phyloP scores from a whole-genome alignment of 2,113 vertebrate species.

The Coreoperca whiteheadi region DNA sequence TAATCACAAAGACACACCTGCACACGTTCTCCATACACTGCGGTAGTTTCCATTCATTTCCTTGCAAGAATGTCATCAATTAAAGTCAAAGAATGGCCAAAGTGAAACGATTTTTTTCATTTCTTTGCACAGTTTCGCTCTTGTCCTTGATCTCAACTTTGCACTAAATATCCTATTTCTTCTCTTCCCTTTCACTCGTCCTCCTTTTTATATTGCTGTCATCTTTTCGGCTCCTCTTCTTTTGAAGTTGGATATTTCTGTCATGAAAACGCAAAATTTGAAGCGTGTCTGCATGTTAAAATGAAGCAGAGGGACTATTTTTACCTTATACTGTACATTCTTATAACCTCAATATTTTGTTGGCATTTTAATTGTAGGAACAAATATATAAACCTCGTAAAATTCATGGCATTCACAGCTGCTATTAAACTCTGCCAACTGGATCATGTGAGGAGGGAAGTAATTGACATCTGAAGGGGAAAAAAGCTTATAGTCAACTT shows the following conservation, averaged over 20 bases:
- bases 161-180: background rate
- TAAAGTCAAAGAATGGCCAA: slow-evolving; percentile 8
- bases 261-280: slow-evolving; percentile 34
- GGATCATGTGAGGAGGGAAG: slow-evolving; percentile 39
- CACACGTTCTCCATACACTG: background rate
- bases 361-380: slow-evolving; percentile 33
- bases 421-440: slow-evolving; percentile 56
- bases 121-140: background rate
- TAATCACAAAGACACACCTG: background rate
- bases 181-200: background rate
- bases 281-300: slow-evolving; percentile 19
- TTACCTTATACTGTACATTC: slow-evolving; percentile 8
- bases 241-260: slow-evolving; percentile 28
- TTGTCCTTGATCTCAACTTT: slow-evolving; percentile 8
- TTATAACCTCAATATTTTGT: slow-evolving; percentile 37
- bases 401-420: slow-evolving; percentile 17
- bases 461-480: slow-evolving; percentile 43
- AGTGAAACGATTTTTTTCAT: slow-evolving; percentile 1
- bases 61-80: background rate
- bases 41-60: slow-evolving; percentile 1
- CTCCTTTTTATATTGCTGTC: slow-evolving; percentile 1
- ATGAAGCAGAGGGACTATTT: slow-evolving; percentile 11
- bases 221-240: background rate
- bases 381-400: slow-evolving; percentile 47
- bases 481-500: slow-evolving; percentile 35